phyloP scores from a whole-genome alignment of 2,888 invertebrate species.

The Mylabris sibirica region DNA sequence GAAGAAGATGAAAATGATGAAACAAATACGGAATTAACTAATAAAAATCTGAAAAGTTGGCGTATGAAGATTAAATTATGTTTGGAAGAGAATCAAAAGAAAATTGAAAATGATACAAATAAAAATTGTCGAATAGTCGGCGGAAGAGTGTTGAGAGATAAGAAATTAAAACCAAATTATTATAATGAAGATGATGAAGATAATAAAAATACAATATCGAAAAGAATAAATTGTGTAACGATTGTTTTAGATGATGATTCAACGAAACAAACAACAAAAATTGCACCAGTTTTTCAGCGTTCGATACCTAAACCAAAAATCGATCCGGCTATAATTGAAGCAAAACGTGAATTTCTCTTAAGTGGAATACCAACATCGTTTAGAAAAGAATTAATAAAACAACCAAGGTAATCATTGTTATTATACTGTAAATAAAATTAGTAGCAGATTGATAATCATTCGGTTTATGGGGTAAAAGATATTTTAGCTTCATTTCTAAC shows the following conservation, averaged over 20 bases:
- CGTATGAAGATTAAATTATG: conserved; percentile 41
- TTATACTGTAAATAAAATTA: conserved; percentile 16
- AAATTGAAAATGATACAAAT: conserved; percentile 19
- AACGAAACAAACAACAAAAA: conserved; percentile 57
- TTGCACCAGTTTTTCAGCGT: conserved; percentile 76
- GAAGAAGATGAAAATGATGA: conserved; percentile 12
- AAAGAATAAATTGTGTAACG: conserved; percentile 1
- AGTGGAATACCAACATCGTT: conserved; percentile 75
- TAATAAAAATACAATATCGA: conserved; percentile 7
- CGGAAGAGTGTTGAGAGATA: conserved; percentile 20
- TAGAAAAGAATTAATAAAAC: conserved; percentile 65
- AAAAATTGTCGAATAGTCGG: conserved; percentile 18
- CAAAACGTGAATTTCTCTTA: conserved; percentile 73
- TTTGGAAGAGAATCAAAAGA: conserved; percentile 31
- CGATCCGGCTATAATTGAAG: conserved; percentile 68
- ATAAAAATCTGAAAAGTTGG: conserved; percentile 36
- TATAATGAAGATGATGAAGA: conserved; percentile 21
- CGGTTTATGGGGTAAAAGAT: too few species aligned
- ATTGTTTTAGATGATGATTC: conserved; percentile 24
- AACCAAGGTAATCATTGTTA: conserved; percentile 55
- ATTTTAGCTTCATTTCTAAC: too few species aligned
- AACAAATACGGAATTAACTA: conserved; percentile 8
- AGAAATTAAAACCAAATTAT: conserved; percentile 22
- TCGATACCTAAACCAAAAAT: conserved; percentile 64
- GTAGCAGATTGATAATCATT: too few species aligned